Evolutionary conservation across 2,797 vertebrate species (phyloP).

Genomic region (Megalops cyprinoides): DNA sequence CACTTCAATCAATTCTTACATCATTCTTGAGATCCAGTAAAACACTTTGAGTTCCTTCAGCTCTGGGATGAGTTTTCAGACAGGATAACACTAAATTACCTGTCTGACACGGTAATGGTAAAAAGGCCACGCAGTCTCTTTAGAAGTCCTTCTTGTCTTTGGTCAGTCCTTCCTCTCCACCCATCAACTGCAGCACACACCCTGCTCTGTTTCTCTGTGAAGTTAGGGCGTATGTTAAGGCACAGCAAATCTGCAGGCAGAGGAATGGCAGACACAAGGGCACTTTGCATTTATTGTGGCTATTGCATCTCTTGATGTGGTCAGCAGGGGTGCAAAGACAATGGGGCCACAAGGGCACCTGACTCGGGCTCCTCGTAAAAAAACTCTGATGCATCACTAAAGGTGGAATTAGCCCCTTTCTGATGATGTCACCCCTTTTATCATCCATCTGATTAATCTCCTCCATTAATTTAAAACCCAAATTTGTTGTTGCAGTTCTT

Average conservation of each 20-base stretch:
- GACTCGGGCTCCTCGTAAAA: not conserved
- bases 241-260: not conserved
- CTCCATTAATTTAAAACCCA: conserved; percentile 61
- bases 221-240: not conserved
- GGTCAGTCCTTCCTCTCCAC: too few relatives aligned
- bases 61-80: too few relatives aligned
- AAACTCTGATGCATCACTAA: conserved; percentile 27
- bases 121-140: too few relatives aligned
- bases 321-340: not conserved
- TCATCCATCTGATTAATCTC: conserved; percentile 68
- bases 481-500: conserved; percentile 63
- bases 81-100: too few relatives aligned
- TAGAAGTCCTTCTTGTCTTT: too few relatives aligned
- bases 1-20: too few relatives aligned
- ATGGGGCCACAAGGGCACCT: not conserved
- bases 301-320: not conserved
- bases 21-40: too few relatives aligned
- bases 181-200: not conserved
- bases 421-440: conserved; percentile 67
- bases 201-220: not conserved
- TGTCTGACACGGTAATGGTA: too few relatives aligned
- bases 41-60: too few relatives aligned
- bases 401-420: conserved; percentile 46
- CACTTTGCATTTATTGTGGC: not conserved
- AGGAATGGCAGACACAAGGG: not conserved